Percentiles rank a stretch among this genome's conserved stretches.
Conservation (phyloP, 2,113 vertebrate genomes). For the Mugil cephalus region DNA sequence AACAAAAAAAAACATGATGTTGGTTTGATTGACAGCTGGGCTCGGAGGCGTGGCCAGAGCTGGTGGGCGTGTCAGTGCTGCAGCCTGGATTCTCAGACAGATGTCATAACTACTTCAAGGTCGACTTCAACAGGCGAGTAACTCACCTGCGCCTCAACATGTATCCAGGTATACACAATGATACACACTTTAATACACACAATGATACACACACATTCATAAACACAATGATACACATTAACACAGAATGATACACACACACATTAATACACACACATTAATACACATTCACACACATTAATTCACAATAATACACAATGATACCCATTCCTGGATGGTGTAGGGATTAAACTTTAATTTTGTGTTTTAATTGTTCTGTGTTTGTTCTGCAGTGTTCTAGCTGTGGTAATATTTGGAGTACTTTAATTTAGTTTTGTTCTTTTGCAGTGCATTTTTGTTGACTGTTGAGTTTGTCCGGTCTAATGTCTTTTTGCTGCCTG, state of each 20-base stretch:
- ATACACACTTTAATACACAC: conserved; percentile 7
- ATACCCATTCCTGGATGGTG: too few species aligned
- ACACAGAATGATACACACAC: conserved; percentile 75
- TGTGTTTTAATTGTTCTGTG: too few species aligned
- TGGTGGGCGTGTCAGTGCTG: conserved; percentile 83
- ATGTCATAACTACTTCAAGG: conserved; percentile 85
- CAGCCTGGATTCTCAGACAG: conserved; percentile 80
- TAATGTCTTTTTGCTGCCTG: too few species aligned
- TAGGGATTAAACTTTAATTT: too few species aligned
- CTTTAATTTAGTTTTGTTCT: too few species aligned
- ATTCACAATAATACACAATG: too few species aligned
- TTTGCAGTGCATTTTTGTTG: too few species aligned
- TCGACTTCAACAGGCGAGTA: conserved; percentile 76
- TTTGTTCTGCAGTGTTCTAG: too few species aligned
- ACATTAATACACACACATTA: neutral
- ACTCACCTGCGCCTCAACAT: conserved; percentile 91
- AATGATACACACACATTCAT: neutral
- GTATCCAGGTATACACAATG: conserved; percentile 83
- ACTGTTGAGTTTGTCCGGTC: too few species aligned
- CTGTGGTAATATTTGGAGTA: too few species aligned
- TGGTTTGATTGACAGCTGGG: conserved; percentile 79
- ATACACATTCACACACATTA: conserved; percentile 79
- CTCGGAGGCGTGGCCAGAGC: conserved; percentile 83
- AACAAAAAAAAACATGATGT: too few species aligned
- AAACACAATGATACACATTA: conserved; percentile 69